Conservation (phyloP, 2,113 vertebrate genomes). For the Antechinus flavipes region DNA sequence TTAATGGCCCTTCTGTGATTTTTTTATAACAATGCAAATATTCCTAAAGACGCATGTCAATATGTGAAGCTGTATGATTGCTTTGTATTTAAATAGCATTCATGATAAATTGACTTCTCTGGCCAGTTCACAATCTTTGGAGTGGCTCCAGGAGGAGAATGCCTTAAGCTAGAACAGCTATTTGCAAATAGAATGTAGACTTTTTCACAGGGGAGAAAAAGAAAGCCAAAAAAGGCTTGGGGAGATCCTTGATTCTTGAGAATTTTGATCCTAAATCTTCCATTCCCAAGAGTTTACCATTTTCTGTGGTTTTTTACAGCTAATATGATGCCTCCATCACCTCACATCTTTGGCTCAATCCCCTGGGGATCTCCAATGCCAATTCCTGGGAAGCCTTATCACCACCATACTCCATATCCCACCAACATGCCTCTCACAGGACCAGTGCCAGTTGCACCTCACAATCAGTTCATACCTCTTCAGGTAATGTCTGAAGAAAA, state of each 20-base stretch:
- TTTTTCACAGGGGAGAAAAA: neutral
- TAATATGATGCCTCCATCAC: constrained; percentile 88
- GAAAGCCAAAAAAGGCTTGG: neutral
- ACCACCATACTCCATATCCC: constrained; percentile 88
- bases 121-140: neutral
- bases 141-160: neutral
- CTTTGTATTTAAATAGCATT: neutral
- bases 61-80: neutral
- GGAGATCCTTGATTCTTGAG: neutral
- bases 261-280: constrained; percentile 18
- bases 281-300: constrained; percentile 17
- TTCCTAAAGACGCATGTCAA: constrained; percentile 14
- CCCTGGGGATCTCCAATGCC: constrained; percentile 89
- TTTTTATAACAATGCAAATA: constrained; percentile 40
- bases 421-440: constrained; percentile 83
- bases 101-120: constrained; percentile 13
- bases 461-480: constrained; percentile 97
- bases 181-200: neutral
- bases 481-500: constrained; percentile 86
- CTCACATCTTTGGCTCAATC: constrained; percentile 87
- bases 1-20: constrained; percentile 13
- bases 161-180: neutral
- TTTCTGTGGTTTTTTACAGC: constrained; percentile 78
- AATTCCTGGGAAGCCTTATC: constrained; percentile 86
- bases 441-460: constrained; percentile 87